Percentiles rank a stretch among this genome's conserved stretches.
phyloP scores from a whole-genome alignment of 2,888 invertebrate species.

The Sepioteuthis lessoniana region DNA sequence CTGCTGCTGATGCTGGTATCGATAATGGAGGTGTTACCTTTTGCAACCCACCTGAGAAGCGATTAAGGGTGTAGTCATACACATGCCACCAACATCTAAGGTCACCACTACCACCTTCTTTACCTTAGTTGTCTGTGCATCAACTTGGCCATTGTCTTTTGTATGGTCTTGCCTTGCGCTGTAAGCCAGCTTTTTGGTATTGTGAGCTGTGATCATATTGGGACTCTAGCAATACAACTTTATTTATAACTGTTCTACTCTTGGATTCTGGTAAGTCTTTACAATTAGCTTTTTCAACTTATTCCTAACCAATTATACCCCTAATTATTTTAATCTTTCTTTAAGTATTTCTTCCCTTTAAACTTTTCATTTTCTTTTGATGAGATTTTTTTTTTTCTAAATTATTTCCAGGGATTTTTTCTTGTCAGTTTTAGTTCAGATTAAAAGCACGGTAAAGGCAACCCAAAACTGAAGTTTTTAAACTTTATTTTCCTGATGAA shows the following conservation, averaged over 20 bases:
- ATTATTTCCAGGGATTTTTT: too few relatives aligned
- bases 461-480: too few relatives aligned
- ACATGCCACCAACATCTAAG: background rate
- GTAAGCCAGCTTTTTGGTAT: background rate
- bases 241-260: background rate
- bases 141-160: background rate
- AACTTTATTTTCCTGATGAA: too few relatives aligned
- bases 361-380: too few relatives aligned
- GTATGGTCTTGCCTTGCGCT: background rate
- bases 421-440: too few relatives aligned
- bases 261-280: constrained; percentile 33
- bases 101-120: background rate
- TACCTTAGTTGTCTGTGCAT: background rate
- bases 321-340: background rate
- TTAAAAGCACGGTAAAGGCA: too few relatives aligned
- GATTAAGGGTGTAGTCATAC: background rate
- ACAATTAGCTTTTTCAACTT: background rate
- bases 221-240: background rate
- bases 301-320: background rate
- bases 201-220: background rate
- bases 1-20: background rate
- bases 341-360: too few relatives aligned
- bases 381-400: too few relatives aligned
- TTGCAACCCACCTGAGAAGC: background rate
- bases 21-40: constrained; percentile 1